phyloP scores from a whole-genome alignment of 2,888 invertebrate species.

The Erebia ligea region DNA sequence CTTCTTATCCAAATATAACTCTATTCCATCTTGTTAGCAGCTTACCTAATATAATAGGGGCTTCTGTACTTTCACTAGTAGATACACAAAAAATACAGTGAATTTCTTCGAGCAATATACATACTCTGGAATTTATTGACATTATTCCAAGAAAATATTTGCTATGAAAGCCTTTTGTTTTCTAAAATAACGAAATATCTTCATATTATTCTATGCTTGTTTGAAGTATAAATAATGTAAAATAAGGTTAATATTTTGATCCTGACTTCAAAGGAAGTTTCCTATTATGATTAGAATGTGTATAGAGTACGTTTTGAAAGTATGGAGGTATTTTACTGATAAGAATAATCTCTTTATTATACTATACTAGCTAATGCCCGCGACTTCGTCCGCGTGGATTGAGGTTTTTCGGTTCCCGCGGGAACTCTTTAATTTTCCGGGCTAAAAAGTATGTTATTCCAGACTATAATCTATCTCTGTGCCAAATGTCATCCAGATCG shows the following conservation, averaged over 20 bases:
- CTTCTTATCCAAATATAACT: background rate
- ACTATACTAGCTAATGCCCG: too few relatives aligned
- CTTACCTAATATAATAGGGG: background rate
- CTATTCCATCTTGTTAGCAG: background rate
- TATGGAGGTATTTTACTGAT: too few relatives aligned
- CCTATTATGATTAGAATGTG: too few relatives aligned
- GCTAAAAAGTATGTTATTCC: too few relatives aligned
- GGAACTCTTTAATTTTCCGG: too few relatives aligned
- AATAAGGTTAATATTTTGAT: background rate
- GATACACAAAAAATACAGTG: background rate
- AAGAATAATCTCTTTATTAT: too few relatives aligned
- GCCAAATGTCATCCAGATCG: too few relatives aligned
- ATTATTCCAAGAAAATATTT: conserved; percentile 11
- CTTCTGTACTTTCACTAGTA: background rate
- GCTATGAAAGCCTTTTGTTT: conserved; percentile 3
- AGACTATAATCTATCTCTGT: too few relatives aligned
- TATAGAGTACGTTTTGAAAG: too few relatives aligned
- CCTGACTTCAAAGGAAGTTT: background rate
- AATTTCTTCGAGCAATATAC: background rate
- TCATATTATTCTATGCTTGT: background rate
- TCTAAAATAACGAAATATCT: background rate
- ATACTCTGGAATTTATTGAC: background rate
- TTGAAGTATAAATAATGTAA: background rate
- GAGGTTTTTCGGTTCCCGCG: too few relatives aligned
- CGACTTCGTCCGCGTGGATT: too few relatives aligned